Conservation (phyloP, 2,797 vertebrate species). For the Catamblyrhynchus diadema region DNA sequence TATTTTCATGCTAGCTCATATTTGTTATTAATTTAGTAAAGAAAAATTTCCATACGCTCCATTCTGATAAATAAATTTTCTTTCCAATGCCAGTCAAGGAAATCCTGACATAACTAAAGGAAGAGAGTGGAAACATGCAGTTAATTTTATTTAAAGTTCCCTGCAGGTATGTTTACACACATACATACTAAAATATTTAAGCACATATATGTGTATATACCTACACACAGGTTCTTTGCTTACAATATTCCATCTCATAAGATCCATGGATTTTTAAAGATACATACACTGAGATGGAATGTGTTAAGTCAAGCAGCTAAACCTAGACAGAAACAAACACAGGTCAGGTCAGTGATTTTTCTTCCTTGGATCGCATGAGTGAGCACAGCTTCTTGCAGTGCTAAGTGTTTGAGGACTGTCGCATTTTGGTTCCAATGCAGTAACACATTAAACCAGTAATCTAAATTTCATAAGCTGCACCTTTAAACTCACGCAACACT, state of each 20-base stretch:
- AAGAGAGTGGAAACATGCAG: not conserved
- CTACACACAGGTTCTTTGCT: not conserved
- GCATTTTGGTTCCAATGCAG: not conserved
- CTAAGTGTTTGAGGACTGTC: not conserved
- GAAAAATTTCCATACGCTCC: not conserved
- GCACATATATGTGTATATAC: not conserved
- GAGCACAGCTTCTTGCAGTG: not conserved
- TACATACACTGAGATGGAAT: not conserved
- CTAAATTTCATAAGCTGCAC: not conserved
- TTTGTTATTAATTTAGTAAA: not conserved
- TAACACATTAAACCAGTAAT: not conserved
- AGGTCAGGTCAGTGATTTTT: not conserved
- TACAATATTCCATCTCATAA: not conserved
- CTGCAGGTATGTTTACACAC: not conserved
- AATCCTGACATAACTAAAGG: not conserved
- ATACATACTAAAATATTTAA: not conserved
- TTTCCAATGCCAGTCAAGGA: not conserved
- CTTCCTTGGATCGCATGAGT: rapidly evolving
- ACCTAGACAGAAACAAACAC: not conserved
- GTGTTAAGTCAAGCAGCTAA: not conserved
- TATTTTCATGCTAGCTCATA: not conserved
- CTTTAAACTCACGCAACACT: not conserved
- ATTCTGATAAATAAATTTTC: not conserved
- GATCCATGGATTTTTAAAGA: not conserved
- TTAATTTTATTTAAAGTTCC: not conserved